Base-by-base conservation (phyloP, 2,888 invertebrate genomes). In the Abrostola triplasia region DNA sequence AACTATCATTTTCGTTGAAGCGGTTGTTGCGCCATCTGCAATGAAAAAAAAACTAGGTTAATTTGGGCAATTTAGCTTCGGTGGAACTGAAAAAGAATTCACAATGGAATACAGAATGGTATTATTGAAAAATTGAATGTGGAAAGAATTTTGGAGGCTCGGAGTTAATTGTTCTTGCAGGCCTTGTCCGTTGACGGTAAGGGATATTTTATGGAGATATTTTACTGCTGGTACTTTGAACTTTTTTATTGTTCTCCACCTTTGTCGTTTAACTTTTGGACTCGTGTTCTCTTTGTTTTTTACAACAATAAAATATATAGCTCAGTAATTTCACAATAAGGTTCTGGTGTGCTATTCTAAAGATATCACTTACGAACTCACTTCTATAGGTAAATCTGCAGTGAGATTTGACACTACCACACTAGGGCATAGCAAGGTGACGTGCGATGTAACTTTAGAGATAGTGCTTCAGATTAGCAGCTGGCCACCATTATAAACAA, bases 1-100 rank as follows among this genome's bases (percentile, higher is more conserved):
- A 51, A 61, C 8, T n/a, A 53, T 65, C 63, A 56, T 73, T 70
- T 67, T 42, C 35, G 38, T 56, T 41, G 13, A 61, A 57, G 59
- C 10, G 52, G 49, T 38, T 48, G 49, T 36, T 52, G 64, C 76
- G 67, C 61, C 80, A 82, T 83, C 87, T 86, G 86, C 41, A 54
- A 71, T 64, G 65, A 50, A 73, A 77, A 69, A n/a, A 58, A 24
- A 56, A 0, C 40, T 70, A 57, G 64, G 54, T 68, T 62, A 64
- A 69, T 65, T 69, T 76, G 55, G 56, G 53, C 38, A 63, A 60
- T 64, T 64, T 56, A 5, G n/a, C 42, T 61, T 48, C 8, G 8
- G 24, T 1, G 24, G 52, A 52, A 55, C 56, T 54, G 44, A 59
- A 36, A 59, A 36, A 54, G 40, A 55, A 58, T 65, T 55, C 8